Conservation (phyloP, 2,113 vertebrate genomes). For the Micromys minutus region DNA sequence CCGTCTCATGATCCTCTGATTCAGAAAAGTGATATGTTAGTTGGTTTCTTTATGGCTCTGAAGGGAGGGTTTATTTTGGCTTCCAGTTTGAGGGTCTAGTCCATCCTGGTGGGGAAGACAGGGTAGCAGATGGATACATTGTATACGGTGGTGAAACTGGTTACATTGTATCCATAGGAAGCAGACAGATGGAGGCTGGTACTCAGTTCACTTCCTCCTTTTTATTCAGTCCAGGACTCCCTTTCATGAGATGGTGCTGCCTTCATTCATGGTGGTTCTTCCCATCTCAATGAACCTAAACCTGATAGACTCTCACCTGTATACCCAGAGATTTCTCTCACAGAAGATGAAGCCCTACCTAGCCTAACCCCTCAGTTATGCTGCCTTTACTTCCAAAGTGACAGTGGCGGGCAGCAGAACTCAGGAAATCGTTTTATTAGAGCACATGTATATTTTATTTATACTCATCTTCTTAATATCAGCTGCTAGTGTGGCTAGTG, state of each 20-base stretch:
- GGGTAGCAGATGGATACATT: too few relatives aligned
- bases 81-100: neutral
- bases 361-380: neutral
- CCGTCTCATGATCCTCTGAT: neutral
- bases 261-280: neutral
- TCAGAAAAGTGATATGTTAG: neutral
- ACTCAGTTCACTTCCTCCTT: neutral
- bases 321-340: accelerated
- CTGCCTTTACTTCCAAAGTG: neutral
- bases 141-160: too few relatives aligned
- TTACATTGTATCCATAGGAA: neutral
- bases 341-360: neutral
- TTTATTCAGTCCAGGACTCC: neutral
- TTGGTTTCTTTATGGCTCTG: neutral
- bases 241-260: neutral
- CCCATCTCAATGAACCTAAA: neutral
- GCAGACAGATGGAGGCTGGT: neutral
- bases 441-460: too few relatives aligned
- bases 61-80: neutral
- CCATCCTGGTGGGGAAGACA: neutral
- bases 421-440: neutral
- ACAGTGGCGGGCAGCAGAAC: neutral
- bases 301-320: neutral
- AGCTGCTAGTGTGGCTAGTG: neutral
- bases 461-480: neutral